Evolutionary conservation across 2,113 vertebrate genomes (phyloP), one percentile per base, ranked within the genome.

Genomic region (Pitta sordida): DNA sequence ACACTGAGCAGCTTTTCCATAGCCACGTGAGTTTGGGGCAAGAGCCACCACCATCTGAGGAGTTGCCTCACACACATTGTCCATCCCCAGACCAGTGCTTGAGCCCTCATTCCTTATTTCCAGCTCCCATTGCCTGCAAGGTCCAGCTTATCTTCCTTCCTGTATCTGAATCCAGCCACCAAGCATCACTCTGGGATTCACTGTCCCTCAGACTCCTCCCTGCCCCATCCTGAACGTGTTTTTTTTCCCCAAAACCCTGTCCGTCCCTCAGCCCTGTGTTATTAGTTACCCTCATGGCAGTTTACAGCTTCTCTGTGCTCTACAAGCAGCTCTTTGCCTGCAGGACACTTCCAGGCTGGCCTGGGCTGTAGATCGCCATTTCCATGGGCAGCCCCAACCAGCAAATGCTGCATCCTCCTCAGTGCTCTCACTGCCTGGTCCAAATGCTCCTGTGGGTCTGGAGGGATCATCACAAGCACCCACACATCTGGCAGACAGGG

Each of bases 221-320:
- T 8, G 12, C 7, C 34, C 32, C 30, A 30, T 9, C n/a, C 51
- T 7, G 15, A 48, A 30, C 10, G 12, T 1, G 6, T 4, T 52
- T 84, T 51, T 11, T 34, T 70, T 39, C 55, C 55, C 32, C 21
- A 12, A 44, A 56, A 46, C n/a, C 41, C 56, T 9, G 1, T 36
- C 16, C 48, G 15, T 29, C 37, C 43, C 51, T 65, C 3, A 4
- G 8, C 41, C 34, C n/a, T 3, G 6, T 41, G 29, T 49, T 29
- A 30, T 24, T 9, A 10, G 1, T 58, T 90, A 91, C 83, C 55
- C 80, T 95, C 84, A 36, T 34, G 62, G 37, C 36, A 85, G 69
- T 88, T 89, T 43, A 92, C 78, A 69, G 55, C 70, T 93, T 95
- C 94, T 85, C 88, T 87, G 78, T 16, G 74, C 92, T 59, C 94